Conservation (phyloP, 2,888 invertebrate species). For the Copidosoma aretas region DNA sequence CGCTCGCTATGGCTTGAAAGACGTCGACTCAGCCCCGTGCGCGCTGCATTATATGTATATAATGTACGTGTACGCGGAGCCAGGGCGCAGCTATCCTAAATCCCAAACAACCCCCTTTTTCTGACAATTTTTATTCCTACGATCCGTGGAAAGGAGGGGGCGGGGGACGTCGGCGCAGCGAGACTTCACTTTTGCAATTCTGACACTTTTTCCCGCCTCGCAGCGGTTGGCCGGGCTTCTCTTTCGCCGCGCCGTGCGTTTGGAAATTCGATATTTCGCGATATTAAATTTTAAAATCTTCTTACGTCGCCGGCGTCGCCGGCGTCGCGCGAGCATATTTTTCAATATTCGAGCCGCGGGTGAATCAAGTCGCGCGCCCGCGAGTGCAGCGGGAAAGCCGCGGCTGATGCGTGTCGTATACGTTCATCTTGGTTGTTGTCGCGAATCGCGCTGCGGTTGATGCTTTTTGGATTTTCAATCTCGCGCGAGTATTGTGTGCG, state of each 20-base stretch:
- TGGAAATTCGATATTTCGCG: conserved; percentile 42
- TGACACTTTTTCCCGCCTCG: conserved; percentile 35
- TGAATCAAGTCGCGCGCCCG: conserved; percentile 19
- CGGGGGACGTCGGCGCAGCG: conserved; percentile 12
- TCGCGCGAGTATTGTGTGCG: too few relatives aligned
- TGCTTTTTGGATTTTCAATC: not conserved
- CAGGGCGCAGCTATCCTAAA: too few relatives aligned
- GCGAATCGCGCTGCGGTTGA: not conserved
- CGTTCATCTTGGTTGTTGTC: too few relatives aligned
- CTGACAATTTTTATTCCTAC: conserved; percentile 40
- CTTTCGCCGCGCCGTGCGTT: conserved; percentile 17
- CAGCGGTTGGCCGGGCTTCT: not conserved
- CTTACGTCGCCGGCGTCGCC: conserved; percentile 1
- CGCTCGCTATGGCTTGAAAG: conserved; percentile 52
- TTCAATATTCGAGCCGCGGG: conserved; percentile 25
- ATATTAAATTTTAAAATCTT: conserved; percentile 41
- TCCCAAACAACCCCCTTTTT: conserved; percentile 37
- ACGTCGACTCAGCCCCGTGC: conserved; percentile 57
- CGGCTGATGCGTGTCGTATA: not conserved
- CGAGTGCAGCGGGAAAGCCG: conserved; percentile 14
- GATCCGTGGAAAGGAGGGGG: conserved; percentile 10
- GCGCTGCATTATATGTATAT: too few relatives aligned
- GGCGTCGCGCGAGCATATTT: conserved; percentile 30
- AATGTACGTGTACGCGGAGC: too few relatives aligned
- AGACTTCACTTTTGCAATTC: conserved; percentile 41